Percentiles rank a stretch among this genome's conserved stretches.
These are phyloP conservation scores for Ifrita kowaldi DNA, from an alignment of 2,113 vertebrate genomes.

Conservation along the genomic window DNA sequence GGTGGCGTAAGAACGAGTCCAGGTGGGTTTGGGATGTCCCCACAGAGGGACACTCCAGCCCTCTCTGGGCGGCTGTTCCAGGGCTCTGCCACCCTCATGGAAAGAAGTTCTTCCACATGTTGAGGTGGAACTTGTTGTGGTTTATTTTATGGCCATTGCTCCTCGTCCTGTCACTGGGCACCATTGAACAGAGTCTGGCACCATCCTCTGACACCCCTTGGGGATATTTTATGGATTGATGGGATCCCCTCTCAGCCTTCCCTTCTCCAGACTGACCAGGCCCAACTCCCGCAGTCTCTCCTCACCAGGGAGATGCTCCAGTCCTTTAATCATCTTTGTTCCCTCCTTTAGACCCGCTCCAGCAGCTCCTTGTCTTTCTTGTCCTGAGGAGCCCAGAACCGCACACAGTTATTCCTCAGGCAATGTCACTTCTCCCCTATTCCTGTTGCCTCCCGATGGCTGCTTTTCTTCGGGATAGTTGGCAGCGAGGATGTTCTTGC, in stretches of 20 bases:
- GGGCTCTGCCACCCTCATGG: not conserved
- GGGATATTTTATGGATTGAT: not conserved
- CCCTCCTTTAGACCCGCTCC: not conserved
- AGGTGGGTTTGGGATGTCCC: not conserved
- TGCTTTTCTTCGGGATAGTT: not conserved
- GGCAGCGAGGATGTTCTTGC: not conserved
- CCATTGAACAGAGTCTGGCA: not conserved
- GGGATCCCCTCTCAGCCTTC: not conserved
- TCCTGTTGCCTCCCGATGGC: not conserved
- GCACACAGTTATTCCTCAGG: not conserved
- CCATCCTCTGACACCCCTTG: not conserved
- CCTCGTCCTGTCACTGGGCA: not conserved
- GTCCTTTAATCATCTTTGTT: not conserved
- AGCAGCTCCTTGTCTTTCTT: not conserved
- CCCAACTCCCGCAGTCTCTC: not conserved
- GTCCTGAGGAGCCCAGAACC: not conserved
- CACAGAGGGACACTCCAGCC: not conserved
- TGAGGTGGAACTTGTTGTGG: not conserved
- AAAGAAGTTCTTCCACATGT: not conserved
- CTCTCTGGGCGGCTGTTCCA: not conserved
- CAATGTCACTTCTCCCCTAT: rapidly evolving
- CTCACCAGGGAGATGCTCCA: not conserved
- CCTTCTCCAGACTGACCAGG: not conserved
- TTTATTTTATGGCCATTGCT: not conserved
- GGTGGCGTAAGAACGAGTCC: rapidly evolving